Percentiles rank a stretch among this genome's conserved stretches.
phyloP scores from a whole-genome alignment of 2,888 invertebrate genomes.

The Yponomeuta malinellus region DNA sequence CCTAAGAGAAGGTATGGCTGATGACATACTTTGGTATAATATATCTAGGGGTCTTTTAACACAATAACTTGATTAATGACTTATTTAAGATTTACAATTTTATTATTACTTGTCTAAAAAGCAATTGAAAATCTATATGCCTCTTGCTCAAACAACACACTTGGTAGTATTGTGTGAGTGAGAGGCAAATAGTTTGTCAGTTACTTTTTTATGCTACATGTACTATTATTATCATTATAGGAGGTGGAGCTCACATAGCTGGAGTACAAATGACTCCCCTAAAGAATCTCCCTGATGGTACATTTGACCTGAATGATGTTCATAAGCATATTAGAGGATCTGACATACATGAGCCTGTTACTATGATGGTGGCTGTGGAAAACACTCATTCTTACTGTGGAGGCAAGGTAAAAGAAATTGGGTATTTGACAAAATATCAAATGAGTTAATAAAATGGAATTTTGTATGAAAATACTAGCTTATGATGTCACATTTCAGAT shows the following conservation, averaged over 20 bases:
- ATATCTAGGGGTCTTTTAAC: not conserved
- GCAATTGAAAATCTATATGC: too few relatives aligned
- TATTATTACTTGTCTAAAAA: too few relatives aligned
- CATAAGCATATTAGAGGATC: slow-evolving; percentile 75
- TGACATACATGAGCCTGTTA: slow-evolving; percentile 82
- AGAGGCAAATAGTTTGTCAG: too few relatives aligned
- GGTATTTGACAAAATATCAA: too few relatives aligned
- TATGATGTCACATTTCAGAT: too few relatives aligned
- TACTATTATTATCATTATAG: slow-evolving; percentile 37
- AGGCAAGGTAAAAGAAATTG: slow-evolving; percentile 71
- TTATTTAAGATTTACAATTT: too few relatives aligned
- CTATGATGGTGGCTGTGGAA: slow-evolving; percentile 84
- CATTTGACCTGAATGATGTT: slow-evolving; percentile 81
- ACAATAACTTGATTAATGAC: not conserved
- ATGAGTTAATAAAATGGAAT: too few relatives aligned
- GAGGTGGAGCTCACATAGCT: slow-evolving; percentile 77
- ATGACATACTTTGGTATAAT: too few relatives aligned
- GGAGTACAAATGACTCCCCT: slow-evolving; percentile 82
- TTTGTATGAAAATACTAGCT: too few relatives aligned
- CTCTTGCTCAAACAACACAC: too few relatives aligned
- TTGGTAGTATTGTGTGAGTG: too few relatives aligned
- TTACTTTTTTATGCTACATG: too few relatives aligned
- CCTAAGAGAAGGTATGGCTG: slow-evolving; percentile 32
- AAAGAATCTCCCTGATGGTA: slow-evolving; percentile 83
- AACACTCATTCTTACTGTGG: slow-evolving; percentile 90